phyloP scores from a whole-genome alignment of 2,888 invertebrate species.

The Candidula unifasciata region DNA sequence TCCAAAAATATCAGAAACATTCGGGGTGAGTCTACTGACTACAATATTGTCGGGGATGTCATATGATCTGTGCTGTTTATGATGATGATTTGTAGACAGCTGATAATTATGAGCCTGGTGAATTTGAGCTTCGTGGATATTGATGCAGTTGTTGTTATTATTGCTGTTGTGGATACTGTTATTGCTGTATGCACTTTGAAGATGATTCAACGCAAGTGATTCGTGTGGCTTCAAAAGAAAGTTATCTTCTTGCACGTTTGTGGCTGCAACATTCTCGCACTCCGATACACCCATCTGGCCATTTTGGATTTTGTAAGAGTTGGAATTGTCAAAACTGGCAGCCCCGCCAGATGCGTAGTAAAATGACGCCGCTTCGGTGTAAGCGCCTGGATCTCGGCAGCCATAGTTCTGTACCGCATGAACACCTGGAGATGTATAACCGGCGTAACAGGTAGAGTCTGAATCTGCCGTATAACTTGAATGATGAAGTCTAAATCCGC shows the following conservation, averaged over 20 bases:
- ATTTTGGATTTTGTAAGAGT: conserved; percentile 42
- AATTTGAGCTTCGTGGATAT: not conserved
- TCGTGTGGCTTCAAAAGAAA: conserved; percentile 40
- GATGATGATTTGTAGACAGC: not conserved
- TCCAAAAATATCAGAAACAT: not conserved
- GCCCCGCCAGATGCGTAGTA: conserved; percentile 20
- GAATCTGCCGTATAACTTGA: conserved; percentile 6
- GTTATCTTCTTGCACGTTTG: not conserved
- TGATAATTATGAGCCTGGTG: not conserved
- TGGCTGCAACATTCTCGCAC: not conserved
- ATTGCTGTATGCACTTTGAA: not conserved
- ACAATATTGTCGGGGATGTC: not conserved
- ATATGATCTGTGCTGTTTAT: not conserved
- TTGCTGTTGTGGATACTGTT: not conserved
- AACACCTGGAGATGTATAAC: not conserved
- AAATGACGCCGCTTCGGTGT: conserved; percentile 37
- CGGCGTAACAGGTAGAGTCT: conserved; percentile 31
- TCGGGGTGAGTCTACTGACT: not conserved
- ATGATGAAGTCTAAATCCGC: conserved; percentile 23
- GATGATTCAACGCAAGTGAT: not conserved
- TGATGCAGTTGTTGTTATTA: not conserved
- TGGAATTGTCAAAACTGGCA: conserved; percentile 10
- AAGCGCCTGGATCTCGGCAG: conserved; percentile 34
- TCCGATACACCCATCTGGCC: conserved; percentile 15
- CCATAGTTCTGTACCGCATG: conserved; percentile 23